Conservation (phyloP, 1,140 invertebrate species). For the Goniozus legneri region DNA sequence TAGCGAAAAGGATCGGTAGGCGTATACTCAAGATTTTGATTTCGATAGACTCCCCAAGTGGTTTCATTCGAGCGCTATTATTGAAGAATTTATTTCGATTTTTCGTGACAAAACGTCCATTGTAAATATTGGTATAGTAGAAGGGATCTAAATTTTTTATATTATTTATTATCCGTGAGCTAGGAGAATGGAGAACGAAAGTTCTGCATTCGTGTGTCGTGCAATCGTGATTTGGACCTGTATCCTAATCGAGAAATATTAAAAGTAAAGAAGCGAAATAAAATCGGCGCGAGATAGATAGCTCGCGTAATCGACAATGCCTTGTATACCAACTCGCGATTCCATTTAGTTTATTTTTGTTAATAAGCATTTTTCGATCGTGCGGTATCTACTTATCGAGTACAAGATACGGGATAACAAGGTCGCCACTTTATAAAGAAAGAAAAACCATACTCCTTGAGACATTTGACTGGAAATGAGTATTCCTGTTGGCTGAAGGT, state of each 20-base stretch:
- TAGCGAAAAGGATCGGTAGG: slow-evolving; percentile 19
- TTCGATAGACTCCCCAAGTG: slow-evolving; percentile 18
- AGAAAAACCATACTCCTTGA: slow-evolving; percentile 31
- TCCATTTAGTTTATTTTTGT: slow-evolving; percentile 26
- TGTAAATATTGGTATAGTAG: slow-evolving; percentile 51
- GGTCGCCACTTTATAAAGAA: slow-evolving; percentile 15
- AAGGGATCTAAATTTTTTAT: slow-evolving; percentile 36
- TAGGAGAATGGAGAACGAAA: slow-evolving; percentile 11
- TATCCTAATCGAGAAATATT: slow-evolving; percentile 2
- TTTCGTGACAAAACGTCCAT: slow-evolving; percentile 41
- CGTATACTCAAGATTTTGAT: slow-evolving; percentile 20
- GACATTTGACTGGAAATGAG: slow-evolving; percentile 43
- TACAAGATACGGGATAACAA: slow-evolving; percentile 11
- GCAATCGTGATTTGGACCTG: slow-evolving; percentile 13
- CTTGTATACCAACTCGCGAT: slow-evolving; percentile 21
- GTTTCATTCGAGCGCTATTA: slow-evolving; percentile 22
- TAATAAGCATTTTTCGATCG: slow-evolving; percentile 13
- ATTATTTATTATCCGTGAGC: slow-evolving; percentile 28
- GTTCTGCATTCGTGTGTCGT: slow-evolving; percentile 24
- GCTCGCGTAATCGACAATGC: slow-evolving; percentile 23
- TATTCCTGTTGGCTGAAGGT: slow-evolving; percentile 44
- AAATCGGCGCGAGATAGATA: background rate
- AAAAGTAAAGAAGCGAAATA: background rate
- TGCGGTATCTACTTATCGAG: slow-evolving; percentile 8
- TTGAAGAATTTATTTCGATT: slow-evolving; percentile 24